Evolutionary conservation across 2,888 invertebrate genomes (phyloP).

Genomic region (Leistus spinibarbis): DNA sequence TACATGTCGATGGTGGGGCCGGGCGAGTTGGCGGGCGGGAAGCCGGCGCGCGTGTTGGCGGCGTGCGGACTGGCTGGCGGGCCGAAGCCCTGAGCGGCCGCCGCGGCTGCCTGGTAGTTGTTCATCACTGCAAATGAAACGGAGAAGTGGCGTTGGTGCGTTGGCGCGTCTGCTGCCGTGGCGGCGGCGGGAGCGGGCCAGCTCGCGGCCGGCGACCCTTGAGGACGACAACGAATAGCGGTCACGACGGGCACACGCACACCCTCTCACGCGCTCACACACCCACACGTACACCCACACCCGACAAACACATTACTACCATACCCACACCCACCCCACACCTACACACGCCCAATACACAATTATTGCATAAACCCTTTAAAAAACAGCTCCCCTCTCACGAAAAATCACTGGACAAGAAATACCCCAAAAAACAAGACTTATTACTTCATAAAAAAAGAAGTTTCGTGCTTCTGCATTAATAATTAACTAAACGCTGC

Average conservation of each 20-base stretch:
- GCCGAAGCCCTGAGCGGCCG: conserved; percentile 77
- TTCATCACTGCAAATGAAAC: conserved; percentile 83
- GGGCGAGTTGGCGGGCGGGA: conserved; percentile 92
- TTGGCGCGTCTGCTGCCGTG: conserved; percentile 40
- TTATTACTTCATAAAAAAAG: too few species aligned
- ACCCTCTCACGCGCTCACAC: conserved; percentile 38
- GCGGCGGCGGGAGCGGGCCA: conserved; percentile 51
- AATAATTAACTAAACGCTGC: too few species aligned
- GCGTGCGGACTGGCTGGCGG: conserved; percentile 84
- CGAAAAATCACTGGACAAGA: too few species aligned
- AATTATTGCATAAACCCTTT: too few species aligned
- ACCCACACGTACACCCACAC: neutral
- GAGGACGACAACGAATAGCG: conserved; percentile 48
- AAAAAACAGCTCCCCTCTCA: too few species aligned
- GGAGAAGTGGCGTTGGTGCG: conserved; percentile 53
- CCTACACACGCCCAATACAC: too few species aligned
- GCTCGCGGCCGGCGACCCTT: conserved; percentile 51
- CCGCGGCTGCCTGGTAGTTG: conserved; percentile 87
- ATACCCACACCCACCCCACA: neutral
- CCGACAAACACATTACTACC: too few species aligned
- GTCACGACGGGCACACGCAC: conserved; percentile 53
- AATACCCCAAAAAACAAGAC: too few species aligned
- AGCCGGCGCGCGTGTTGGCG: conserved; percentile 71
- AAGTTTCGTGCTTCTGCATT: too few species aligned
- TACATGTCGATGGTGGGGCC: conserved; percentile 92